A percentile compares a stretch with the other conserved stretches of the same genome.
phyloP scores from a whole-genome alignment of 2,113 vertebrate species.

The Greenwoodochromis staneri region DNA sequence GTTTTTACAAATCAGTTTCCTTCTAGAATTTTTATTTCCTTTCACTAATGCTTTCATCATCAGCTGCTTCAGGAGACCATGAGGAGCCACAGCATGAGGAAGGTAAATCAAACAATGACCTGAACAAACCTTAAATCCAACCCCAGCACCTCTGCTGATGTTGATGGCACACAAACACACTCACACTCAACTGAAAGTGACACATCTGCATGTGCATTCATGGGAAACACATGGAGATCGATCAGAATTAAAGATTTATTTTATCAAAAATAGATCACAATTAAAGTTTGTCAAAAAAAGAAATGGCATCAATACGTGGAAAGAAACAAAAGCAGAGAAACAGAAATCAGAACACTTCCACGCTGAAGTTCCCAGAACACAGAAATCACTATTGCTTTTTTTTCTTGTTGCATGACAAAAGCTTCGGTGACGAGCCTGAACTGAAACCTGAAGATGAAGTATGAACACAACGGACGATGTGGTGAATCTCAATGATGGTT shows the following conservation, averaged over 20 bases:
- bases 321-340: neutral
- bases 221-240: conserved; percentile 8
- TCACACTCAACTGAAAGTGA: neutral
- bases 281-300: conserved; percentile 16
- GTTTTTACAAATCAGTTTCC: neutral
- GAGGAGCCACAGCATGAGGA: neutral
- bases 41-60: neutral
- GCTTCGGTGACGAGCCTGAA: neutral
- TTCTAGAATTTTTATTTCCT: neutral
- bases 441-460: neutral
- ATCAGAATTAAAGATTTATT: conserved; percentile 52
- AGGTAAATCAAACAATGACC: neutral
- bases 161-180: neutral
- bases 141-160: neutral
- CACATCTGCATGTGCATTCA: neutral
- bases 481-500: neutral
- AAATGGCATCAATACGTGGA: neutral
- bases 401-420: neutral
- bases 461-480: neutral
- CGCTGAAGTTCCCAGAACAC: neutral
- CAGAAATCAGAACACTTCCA: conserved; percentile 4
- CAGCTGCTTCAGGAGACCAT: neutral
- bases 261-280: conserved; percentile 59
- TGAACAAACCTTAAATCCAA: neutral
- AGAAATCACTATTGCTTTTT: conserved; percentile 17